Percentiles rank a stretch among this genome's conserved stretches.
These are phyloP conservation scores for Drosophila elegans DNA, from an alignment of 1,140 invertebrate species.

Conservation along the genomic window DNA sequence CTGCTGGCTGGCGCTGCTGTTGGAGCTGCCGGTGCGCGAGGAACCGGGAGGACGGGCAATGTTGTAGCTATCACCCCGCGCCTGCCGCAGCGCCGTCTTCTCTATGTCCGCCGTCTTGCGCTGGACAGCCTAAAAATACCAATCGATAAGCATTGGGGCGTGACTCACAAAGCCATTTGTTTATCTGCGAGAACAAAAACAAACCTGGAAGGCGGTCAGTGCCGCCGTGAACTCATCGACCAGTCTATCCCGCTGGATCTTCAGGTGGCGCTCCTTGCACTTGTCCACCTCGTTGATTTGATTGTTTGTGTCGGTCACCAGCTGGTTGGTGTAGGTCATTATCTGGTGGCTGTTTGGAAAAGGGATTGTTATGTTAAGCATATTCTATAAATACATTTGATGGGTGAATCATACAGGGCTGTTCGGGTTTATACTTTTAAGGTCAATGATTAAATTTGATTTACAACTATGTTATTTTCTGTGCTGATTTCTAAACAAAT, in stretches of 20 bases:
- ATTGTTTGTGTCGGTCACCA: slow-evolving; percentile 96
- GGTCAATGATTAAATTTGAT: background rate
- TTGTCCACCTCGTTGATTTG: slow-evolving; percentile 90
- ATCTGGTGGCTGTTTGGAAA: slow-evolving; percentile 92
- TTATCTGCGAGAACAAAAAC: slow-evolving; percentile 39
- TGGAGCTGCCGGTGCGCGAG: slow-evolving; percentile 61
- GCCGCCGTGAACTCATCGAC: slow-evolving; percentile 97
- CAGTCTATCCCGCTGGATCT: slow-evolving; percentile 95
- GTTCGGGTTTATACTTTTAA: background rate
- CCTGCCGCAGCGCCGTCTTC: slow-evolving; percentile 77
- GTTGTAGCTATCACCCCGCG: slow-evolving; percentile 74
- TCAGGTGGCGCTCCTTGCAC: slow-evolving; percentile 91
- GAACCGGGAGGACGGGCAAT: slow-evolving; percentile 80
- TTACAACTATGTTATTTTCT: background rate
- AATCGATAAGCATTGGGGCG: slow-evolving; percentile 20
- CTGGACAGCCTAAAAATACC: slow-evolving; percentile 70
- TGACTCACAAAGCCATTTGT: slow-evolving; percentile 35
- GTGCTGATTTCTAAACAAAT: too few relatives aligned
- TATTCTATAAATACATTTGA: slow-evolving; percentile 1
- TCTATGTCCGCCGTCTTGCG: slow-evolving; percentile 84
- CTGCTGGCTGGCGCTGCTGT: slow-evolving; percentile 54
- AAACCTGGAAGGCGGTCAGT: slow-evolving; percentile 94
- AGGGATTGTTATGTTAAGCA: slow-evolving; percentile 12
- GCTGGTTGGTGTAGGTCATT: slow-evolving; percentile 97
- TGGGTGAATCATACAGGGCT: slow-evolving; percentile 2